Base-by-base conservation (phyloP, 2,797 vertebrate genomes). In the Tenualosa ilisha region DNA sequence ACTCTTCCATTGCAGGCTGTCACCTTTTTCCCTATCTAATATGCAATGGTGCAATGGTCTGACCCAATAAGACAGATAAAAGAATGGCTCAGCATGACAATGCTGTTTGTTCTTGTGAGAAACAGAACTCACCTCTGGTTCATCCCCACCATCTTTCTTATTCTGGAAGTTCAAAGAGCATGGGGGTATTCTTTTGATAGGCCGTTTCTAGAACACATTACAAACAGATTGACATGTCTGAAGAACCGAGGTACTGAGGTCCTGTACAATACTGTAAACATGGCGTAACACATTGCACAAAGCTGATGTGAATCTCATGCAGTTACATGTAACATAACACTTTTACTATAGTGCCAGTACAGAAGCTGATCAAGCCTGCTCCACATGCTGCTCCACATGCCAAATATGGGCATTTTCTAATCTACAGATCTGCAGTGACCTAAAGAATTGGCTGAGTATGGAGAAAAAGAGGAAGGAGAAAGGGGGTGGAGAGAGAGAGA, bases 101-200 rank as follows among this genome's bases (percentile, higher is more conserved):
- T 79, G 8, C 20, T 43, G 72, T 79, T 79, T 75, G 31, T 43
- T 24, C 22, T 63, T 24, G 40, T 43, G 37, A 46, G 53, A 51
- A 13, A 26, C 13, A 59, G 4, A 2, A 86, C 90, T 90, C 86
- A 94, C 94, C 85, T 92, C 87, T 9, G 91, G 89, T 68, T 92
- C 91, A 40, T 89, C 86, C 17, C 89, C 87, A 72, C 75, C 81
- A 40, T 91, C 88, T 2, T 85, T 92, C 85, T 86, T 88, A 59
- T 85, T 89, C 13, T 87, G 90, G 49, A 95, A 86, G 83, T 90
- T 91, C 37, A 95, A 88, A 75, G 92, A 93, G 83, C 89, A 91
- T 0, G 93, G 93, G 53, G 92, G 90, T 87, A 88, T 88, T 87
- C 89, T 90, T 89, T 85, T 88, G 86, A 91, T 90, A 1, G 86